phyloP scores from a whole-genome alignment of 2,888 invertebrate genomes.

The Aquatica leii region DNA sequence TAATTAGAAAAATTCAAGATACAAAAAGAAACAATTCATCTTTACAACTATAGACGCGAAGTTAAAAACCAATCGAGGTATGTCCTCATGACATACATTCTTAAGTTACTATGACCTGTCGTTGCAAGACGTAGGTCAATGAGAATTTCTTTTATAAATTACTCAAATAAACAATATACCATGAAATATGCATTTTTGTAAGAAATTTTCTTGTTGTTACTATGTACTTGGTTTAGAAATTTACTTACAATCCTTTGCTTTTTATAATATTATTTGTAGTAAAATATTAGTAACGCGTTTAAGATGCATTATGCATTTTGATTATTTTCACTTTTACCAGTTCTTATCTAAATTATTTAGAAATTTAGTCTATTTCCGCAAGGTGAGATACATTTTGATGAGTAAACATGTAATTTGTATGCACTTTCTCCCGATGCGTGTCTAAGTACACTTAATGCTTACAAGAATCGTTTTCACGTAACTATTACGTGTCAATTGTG shows the following conservation, averaged over 20 bases:
- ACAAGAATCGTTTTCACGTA: no score
- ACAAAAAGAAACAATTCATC: no score
- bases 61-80: slow-evolving; percentile 2
- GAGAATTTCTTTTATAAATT: slow-evolving; percentile 10
- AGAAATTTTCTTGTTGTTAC: no score
- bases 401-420: not conserved
- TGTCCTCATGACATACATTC: slow-evolving; percentile 36
- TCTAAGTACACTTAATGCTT: not conserved
- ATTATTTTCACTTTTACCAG: slow-evolving; percentile 3
- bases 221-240: no score
- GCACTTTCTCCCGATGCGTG: slow-evolving; percentile 4
- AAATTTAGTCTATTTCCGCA: not conserved
- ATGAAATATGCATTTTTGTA: no score
- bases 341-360: not conserved
- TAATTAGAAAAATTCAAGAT: no score
- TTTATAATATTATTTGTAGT: no score
- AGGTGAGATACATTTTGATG: not conserved
- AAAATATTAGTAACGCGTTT: no score
- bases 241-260: no score
- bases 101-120: slow-evolving; percentile 22
- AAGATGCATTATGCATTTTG: not conserved
- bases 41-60: no score
- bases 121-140: slow-evolving; percentile 27
- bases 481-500: no score
- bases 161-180: no score